Evolutionary conservation across 92 coral and sea anemone genomes (phyloP).

Genomic region (Zoanthus sansibaricus): DNA sequence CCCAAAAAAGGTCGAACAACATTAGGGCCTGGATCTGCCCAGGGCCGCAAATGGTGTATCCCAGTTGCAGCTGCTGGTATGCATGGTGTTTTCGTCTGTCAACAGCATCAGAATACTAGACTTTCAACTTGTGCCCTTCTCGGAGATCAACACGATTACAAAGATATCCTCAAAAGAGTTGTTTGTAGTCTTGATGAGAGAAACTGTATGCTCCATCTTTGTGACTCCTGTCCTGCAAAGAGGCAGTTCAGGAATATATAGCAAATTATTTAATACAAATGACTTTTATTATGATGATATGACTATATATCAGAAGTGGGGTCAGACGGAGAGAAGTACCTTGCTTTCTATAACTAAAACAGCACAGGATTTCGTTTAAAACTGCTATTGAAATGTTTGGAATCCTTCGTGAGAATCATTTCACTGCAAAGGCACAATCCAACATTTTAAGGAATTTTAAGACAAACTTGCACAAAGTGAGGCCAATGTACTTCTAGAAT

Average conservation of each 20-base stretch:
- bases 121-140: too few relatives aligned
- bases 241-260: conserved; percentile 15
- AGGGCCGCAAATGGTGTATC: neutral
- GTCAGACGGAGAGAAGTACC: conserved; percentile 1
- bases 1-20: neutral
- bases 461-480: neutral
- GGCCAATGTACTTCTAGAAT: conserved; percentile 25
- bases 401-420: conserved; percentile 6
- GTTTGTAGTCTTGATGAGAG: too few relatives aligned
- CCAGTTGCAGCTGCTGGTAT: too few relatives aligned
- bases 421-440: conserved; percentile 32
- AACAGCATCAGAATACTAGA: too few relatives aligned
- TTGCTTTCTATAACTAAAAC: conserved; percentile 13
- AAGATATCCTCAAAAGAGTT: too few relatives aligned
- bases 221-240: conserved; percentile 42
- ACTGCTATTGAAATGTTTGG: conserved; percentile 31
- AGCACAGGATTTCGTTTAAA: neutral
- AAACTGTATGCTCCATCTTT: neutral
- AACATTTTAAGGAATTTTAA: conserved; percentile 17
- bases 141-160: too few relatives aligned
- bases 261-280: neutral
- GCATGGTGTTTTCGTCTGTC: too few relatives aligned
- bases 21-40: neutral
- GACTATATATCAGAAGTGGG: conserved; percentile 14
- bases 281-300: conserved; percentile 25